Evolutionary conservation across 1,140 invertebrate species (phyloP).

Genomic region (Bombus superbus): DNA sequence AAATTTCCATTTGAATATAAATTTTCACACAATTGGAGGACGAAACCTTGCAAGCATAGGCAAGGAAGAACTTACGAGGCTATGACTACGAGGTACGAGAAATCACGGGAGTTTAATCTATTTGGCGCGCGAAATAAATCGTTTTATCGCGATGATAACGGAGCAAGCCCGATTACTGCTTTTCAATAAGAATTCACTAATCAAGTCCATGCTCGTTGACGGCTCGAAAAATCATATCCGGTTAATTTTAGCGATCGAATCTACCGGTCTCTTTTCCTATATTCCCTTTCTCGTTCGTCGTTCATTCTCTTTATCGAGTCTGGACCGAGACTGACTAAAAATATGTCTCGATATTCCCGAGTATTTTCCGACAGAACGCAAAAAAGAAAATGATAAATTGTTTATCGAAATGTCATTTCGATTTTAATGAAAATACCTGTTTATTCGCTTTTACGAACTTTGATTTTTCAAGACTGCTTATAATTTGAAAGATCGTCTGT

Average conservation of each 20-base stretch:
- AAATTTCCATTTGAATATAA: not conserved
- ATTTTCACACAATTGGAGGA: not conserved
- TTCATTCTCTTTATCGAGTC: not conserved
- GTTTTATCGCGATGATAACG: slow-evolving; percentile 42
- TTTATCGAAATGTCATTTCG: no score
- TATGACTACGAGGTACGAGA: slow-evolving; percentile 30
- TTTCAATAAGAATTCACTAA: slow-evolving; percentile 48
- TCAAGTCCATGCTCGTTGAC: slow-evolving; percentile 11
- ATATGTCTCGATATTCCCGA: not conserved
- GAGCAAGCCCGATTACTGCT: not conserved
- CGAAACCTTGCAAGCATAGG: no score
- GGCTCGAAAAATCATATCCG: slow-evolving; percentile 24
- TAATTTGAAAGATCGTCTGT: no score
- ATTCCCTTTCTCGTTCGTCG: slow-evolving; percentile 2
- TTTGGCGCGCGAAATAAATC: slow-evolving; percentile 44
- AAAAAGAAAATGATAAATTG: no score
- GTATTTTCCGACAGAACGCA: not conserved
- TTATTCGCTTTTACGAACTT: not conserved
- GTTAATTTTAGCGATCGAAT: slow-evolving; percentile 25
- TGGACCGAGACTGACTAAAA: not conserved
- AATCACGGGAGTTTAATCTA: slow-evolving; percentile 38
- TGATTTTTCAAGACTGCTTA: no score
- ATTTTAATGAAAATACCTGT: not conserved
- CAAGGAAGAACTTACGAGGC: not conserved
- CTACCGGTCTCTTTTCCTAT: not conserved